Evolutionary conservation across 2,797 vertebrate genomes (phyloP), one percentile per base, ranked within the genome.

Genomic region (Chelonia mydas): DNA sequence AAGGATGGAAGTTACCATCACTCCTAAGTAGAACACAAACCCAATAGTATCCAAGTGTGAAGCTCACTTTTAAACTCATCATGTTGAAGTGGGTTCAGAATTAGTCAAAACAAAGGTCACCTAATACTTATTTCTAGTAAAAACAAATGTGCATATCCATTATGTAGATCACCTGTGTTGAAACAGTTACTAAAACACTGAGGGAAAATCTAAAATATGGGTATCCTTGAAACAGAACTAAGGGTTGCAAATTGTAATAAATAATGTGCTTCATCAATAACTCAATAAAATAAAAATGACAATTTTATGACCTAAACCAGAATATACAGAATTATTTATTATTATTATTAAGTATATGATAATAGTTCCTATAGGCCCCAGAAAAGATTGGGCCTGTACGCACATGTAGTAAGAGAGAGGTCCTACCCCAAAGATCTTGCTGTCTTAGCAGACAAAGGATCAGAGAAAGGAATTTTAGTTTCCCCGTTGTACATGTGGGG

Each of bases 91-190:
- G 2, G 81, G 23, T 33, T 68, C 11, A 89, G 91, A 93, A 54
- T 55, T 0, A 7, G 53, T 87, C n/a, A 33, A 7, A 59, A 41
- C 85, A n/a, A 81, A 85, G n/a, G 51, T 65, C 41, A 47, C 11
- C 25, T 13, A 47, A 0, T 65, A 0, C 6, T 53, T 25, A 47
- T 81, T 61, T 11, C 13, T 23, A 57, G 1, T 57, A 4, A 87
- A 92, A 94, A 83, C 6, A 85, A 86, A 45, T 3, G 3, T 51
- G n/a, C 0, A 0, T 79, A 1, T 4, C 91, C 25, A 79, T 84
- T 79, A 45, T 16, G 51, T 17, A 86, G 15, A 50, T 78, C 5
- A 77, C 1, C 7, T 78, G 3, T 53, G 33, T 0, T 55, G 15
- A 82, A 41, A 41, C 3, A 21, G 77, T 37, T 37, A 68, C 11